Base-by-base conservation (phyloP, 2,797 vertebrate genomes). In the Lutjanus argentimaculatus region DNA sequence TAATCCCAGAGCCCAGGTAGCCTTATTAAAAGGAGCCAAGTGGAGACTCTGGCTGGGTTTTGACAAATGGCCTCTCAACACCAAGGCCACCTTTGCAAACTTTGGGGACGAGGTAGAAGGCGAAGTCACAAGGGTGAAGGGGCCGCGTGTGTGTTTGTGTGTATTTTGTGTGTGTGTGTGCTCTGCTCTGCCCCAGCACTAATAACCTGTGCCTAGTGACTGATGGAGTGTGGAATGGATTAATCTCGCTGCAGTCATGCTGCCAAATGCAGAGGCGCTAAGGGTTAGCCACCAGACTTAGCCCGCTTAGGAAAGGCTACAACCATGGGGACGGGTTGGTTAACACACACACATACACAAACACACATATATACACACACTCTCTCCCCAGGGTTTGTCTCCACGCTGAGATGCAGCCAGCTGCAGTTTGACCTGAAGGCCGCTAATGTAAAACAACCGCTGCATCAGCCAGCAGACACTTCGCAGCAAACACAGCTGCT, bases 1-100 rank as follows among this genome's bases (percentile, higher is more conserved):
- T 81, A 88, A 80, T 90, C 93, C 88, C 91, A 87, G 77, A 79
- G 94, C 91, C 94, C 95, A 95, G 93, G 95, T 95, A 94, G 97
- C 95, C 97, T 97, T 97, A 97, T 97, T 97, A 97, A 96, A 94
- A 90, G 96, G 94, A 97, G 95, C 94, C 96, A 95, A 95, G 93
- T 91, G 95, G 96, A 90, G 91, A 87, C 87, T 87, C 86, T 86
- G 85, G 81, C 80, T 82, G 80, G 85, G 69, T 93, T 92, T 92
- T 97, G 96, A 98, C 95, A 95, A 96, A 97, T 96, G 90, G 81
- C 89, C 77, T 93, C 85, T 88, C 94, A 96, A 92, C 95, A 85
- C 93, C 94, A 94, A 95, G 95, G 89, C 93, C 86, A 87, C 90
- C 83, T 78, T 85, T 94, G 85, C 91, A 92, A 94, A 95, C 88